phyloP scores from a whole-genome alignment of 2,797 vertebrate genomes.

The Nasua narica region DNA sequence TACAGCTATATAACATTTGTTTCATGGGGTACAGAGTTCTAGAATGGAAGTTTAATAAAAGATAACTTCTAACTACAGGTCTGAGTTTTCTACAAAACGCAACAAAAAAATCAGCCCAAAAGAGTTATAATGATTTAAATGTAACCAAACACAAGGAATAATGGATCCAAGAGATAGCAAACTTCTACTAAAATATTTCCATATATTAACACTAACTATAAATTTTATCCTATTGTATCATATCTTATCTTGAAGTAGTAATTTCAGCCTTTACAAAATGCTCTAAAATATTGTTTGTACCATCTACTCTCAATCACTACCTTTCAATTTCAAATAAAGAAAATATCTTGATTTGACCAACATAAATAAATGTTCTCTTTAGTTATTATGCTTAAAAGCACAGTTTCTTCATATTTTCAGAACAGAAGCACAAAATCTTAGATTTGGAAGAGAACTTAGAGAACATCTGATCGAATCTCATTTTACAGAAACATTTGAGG shows the following conservation, averaged over 20 bases:
- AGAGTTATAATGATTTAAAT: not conserved
- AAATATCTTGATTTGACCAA: not conserved
- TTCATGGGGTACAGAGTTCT: not conserved
- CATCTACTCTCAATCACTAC: not conserved
- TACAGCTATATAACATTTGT: not conserved
- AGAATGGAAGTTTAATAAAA: not conserved
- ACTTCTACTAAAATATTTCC: not conserved
- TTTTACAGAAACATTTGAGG: not conserved
- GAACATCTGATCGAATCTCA: not conserved
- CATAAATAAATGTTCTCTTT: not conserved
- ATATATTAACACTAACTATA: not conserved
- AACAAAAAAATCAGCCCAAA: not conserved
- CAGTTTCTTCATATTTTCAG: constrained; percentile 12
- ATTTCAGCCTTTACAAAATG: not conserved
- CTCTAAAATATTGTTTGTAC: not conserved
- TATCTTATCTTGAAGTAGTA: not conserved
- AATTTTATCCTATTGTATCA: not conserved
- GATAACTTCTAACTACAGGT: not conserved
- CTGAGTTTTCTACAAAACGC: not conserved
- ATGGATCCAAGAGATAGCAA: not conserved
- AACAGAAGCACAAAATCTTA: not conserved
- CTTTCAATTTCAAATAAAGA: not conserved
- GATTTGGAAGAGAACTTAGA: not conserved
- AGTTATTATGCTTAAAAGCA: not conserved
- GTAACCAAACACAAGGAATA: not conserved